Evolutionary conservation across 2,113 vertebrate genomes (phyloP).

Genomic region (Nycticebus coucang): DNA sequence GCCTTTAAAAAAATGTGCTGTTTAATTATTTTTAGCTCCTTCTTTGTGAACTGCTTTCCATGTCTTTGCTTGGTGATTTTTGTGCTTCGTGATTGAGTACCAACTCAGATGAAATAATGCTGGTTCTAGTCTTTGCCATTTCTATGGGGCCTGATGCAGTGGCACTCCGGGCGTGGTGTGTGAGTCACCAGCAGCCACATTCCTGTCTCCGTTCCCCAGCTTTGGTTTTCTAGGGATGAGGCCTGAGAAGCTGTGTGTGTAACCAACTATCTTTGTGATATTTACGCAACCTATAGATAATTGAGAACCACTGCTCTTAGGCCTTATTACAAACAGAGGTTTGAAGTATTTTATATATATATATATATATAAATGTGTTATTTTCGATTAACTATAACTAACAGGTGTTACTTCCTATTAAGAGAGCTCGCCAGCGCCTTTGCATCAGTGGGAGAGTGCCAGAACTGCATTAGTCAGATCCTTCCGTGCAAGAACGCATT

Average conservation of each 20-base stretch:
- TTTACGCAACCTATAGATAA: neutral
- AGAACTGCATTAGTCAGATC: slow-evolving; percentile 68
- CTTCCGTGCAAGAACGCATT: slow-evolving; percentile 17
- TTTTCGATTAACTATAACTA: neutral
- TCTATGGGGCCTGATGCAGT: neutral
- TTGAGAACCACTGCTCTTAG: neutral
- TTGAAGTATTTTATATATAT: neutral
- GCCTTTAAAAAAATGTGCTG: neutral
- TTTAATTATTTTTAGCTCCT: neutral
- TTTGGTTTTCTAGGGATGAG: neutral
- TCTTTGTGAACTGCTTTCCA: neutral
- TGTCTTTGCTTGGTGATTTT: slow-evolving; percentile 24
- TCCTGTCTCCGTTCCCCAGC: neutral
- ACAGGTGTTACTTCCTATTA: slow-evolving; percentile 7
- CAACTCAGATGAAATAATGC: neutral
- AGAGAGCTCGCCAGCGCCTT: neutral
- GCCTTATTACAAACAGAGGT: neutral
- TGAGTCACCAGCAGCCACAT: neutral
- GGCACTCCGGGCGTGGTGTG: neutral
- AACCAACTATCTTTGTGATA: neutral
- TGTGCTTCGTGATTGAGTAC: neutral
- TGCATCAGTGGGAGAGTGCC: slow-evolving; percentile 67
- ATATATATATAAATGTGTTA: neutral
- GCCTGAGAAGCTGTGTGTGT: neutral
- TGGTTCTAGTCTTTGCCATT: neutral